phyloP scores from a whole-genome alignment of 2,797 vertebrate genomes.

The Scleropages formosus region DNA sequence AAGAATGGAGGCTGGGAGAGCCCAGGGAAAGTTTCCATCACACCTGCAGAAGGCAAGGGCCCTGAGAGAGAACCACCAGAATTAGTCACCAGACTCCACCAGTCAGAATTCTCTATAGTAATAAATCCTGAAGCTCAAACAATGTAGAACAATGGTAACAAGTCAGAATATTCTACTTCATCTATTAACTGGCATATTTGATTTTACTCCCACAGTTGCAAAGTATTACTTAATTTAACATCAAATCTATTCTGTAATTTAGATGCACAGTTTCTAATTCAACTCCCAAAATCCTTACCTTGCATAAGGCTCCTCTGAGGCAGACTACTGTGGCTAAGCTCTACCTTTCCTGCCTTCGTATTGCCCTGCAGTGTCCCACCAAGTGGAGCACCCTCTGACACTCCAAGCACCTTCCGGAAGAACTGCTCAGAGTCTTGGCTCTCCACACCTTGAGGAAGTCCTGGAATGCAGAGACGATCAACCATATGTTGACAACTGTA shows the following conservation, averaged over 20 bases:
- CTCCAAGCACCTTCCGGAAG: constrained; percentile 91
- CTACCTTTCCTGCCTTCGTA: constrained; percentile 71
- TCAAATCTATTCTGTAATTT: background rate
- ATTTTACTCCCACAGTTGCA: background rate
- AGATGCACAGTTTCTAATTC: background rate
- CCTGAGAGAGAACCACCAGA: constrained; percentile 67
- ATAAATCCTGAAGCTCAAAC: background rate
- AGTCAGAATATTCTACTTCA: background rate
- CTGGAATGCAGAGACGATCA: constrained; percentile 53
- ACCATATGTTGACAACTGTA: background rate
- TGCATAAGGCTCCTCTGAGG: constrained; percentile 81
- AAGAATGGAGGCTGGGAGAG: constrained; percentile 95
- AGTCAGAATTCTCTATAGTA: background rate
- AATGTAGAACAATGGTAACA: background rate
- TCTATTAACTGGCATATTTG: background rate
- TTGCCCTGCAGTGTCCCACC: constrained; percentile 68
- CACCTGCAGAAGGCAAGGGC: constrained; percentile 75
- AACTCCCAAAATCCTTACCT: constrained; percentile 58
- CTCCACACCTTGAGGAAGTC: constrained; percentile 88
- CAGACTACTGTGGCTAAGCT: constrained; percentile 66
- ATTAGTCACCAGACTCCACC: constrained; percentile 1
- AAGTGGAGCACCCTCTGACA: constrained; percentile 72
- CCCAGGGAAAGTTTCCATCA: constrained; percentile 86
- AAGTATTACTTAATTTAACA: too few species aligned
- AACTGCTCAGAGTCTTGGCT: constrained; percentile 94